These are phyloP conservation scores for Catharus bicknelli DNA, from an alignment of 2,113 vertebrate species.

Conservation along the genomic window DNA sequence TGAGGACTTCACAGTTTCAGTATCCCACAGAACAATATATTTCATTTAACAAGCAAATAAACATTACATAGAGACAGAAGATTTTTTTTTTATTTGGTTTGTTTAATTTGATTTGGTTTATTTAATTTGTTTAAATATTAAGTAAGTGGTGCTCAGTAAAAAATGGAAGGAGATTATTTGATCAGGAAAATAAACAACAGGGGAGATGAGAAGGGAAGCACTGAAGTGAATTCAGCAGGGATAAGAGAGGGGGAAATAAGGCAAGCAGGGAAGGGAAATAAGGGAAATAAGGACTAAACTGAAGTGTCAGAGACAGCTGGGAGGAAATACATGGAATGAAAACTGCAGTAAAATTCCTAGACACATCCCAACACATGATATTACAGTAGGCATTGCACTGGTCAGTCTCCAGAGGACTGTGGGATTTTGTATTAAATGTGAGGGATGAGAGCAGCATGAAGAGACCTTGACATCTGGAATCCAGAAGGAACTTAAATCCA, in stretches of 20 bases:
- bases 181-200: not conserved
- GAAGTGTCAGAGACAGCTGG: not conserved
- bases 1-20: not conserved
- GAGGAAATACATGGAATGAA: not conserved
- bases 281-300: not conserved
- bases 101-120: not conserved
- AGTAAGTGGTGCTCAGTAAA: not conserved
- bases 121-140: conserved; percentile 7
- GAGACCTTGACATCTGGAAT: not conserved
- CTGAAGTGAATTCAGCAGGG: not conserved
- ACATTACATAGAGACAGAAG: not conserved
- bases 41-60: not conserved
- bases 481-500: not conserved
- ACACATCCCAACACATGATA: not conserved
- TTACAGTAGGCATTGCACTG: not conserved
- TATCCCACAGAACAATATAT: not conserved
- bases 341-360: not conserved
- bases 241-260: not conserved
- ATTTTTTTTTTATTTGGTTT: not conserved
- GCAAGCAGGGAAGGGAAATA: not conserved
- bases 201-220: not conserved
- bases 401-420: not conserved
- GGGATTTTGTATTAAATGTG: not conserved
- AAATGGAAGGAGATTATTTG: not conserved
- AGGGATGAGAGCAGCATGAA: not conserved